Conservation (phyloP, 2,888 invertebrate genomes). For the Cataglyphis cursor region DNA sequence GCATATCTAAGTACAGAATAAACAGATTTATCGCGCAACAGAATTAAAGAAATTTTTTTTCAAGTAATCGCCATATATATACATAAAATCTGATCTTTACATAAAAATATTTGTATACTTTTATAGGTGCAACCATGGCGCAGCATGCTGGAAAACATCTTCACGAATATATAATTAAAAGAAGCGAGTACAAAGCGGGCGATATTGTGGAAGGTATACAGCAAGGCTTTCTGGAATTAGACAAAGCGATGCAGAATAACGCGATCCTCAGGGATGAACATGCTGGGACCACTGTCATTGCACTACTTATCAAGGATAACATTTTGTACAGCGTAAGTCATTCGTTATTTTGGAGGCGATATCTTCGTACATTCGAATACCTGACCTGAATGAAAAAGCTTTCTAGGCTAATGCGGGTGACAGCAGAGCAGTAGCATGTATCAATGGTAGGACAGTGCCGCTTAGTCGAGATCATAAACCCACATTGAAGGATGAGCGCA, state of each 20-base stretch:
- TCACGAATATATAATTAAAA: constrained; percentile 95
- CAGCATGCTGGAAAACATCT: constrained; percentile 98
- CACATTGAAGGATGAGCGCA: constrained; percentile 94
- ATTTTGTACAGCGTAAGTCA: constrained; percentile 93
- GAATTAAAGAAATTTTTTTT: neutral
- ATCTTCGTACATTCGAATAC: constrained; percentile 16
- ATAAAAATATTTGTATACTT: constrained; percentile 42
- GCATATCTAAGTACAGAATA: neutral
- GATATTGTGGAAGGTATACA: constrained; percentile 95
- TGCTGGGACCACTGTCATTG: constrained; percentile 97
- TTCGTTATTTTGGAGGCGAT: neutral
- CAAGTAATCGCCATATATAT: neutral
- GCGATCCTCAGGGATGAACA: constrained; percentile 96
- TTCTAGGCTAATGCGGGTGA: constrained; percentile 97
- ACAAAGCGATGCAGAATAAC: constrained; percentile 96
- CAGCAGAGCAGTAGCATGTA: constrained; percentile 96
- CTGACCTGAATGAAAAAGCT: constrained; percentile 45
- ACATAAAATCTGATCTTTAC: neutral
- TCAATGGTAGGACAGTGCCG: constrained; percentile 91
- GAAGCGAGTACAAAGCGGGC: constrained; percentile 94
- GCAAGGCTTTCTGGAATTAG: constrained; percentile 96
- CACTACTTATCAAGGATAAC: constrained; percentile 94
- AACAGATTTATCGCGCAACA: neutral
- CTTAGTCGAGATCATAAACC: constrained; percentile 98
- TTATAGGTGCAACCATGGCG: constrained; percentile 94